Percentiles rank a stretch among this genome's conserved stretches.
phyloP scores from a whole-genome alignment of 2,888 invertebrate genomes.

The Mechanitis messenoides region DNA sequence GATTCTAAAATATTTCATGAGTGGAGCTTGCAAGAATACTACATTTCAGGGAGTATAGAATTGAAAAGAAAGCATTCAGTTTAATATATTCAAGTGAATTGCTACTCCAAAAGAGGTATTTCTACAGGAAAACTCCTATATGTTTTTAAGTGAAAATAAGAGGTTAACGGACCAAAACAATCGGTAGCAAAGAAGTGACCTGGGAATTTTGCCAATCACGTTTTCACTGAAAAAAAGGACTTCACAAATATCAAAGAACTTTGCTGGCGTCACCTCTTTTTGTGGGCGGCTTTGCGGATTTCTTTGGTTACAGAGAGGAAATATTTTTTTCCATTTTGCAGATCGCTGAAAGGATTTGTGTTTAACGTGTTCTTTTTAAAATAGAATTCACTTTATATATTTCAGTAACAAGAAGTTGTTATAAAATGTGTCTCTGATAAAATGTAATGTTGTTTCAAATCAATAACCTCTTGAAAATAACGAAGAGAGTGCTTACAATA shows the following conservation, averaged over 20 bases:
- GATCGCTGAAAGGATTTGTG: too few relatives aligned
- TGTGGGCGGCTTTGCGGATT: conserved; percentile 1
- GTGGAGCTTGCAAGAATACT: conserved; percentile 17
- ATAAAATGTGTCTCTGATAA: too few relatives aligned
- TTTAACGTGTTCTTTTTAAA: too few relatives aligned
- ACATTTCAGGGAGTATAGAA: conserved; percentile 15
- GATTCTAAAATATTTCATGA: conserved; percentile 22
- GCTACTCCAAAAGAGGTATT: conserved; percentile 8
- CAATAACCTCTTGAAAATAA: too few relatives aligned
- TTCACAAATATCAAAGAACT: conserved; percentile 6
- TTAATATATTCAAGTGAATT: conserved; percentile 20
- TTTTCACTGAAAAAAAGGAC: conserved; percentile 6
- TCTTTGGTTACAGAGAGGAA: conserved; percentile 1
- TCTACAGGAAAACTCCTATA: conserved; percentile 16
- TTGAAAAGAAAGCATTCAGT: conserved; percentile 16
- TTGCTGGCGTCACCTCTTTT: not conserved
- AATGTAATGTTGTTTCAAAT: too few relatives aligned
- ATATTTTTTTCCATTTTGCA: not conserved
- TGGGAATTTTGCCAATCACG: conserved; percentile 24
- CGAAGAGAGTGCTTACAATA: too few relatives aligned
- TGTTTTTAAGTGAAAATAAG: conserved; percentile 17
- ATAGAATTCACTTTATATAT: too few relatives aligned
- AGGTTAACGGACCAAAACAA: conserved; percentile 18
- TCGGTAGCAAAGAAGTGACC: conserved; percentile 26
- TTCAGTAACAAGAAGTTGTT: too few relatives aligned